Evolutionary conservation across 1,140 invertebrate species (phyloP), one percentile per base, ranked within the genome.

Genomic region (Lasioglossum albipes): DNA sequence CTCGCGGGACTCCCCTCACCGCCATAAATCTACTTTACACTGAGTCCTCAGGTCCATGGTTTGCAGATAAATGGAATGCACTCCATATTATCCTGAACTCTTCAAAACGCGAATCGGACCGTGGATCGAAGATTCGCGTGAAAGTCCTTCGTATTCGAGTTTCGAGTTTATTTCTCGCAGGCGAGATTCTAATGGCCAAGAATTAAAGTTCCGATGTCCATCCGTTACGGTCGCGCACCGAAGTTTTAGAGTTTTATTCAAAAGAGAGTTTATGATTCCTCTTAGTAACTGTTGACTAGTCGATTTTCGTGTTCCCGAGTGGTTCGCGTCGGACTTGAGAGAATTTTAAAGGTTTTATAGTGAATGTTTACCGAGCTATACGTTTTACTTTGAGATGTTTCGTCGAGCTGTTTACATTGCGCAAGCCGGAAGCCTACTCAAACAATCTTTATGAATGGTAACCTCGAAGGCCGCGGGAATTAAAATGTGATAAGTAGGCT

Each of bases 151-250:
- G 0, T 70, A 75, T 67, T 66, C 61, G 16, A 61, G 66, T 75
- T 81, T 70, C 65, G 20, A 59, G 31, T 85, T 83, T 83, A 1
- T 84, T 88, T 88, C 88, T 89, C 88, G 88, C 88, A 45, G 88
- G 88, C 88, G 88, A 89, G 88, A 89, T 88, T 82, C 75, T 86
- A 82, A 75, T 59, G 36, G 45, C 54, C 64, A 54, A 68, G 12
- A 49, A 75, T 20, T 41, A 62, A 27, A 76, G 65, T 42, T 65
- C 54, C 69, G 70, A 84, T 61, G 69, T 78, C 76, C 81, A 81
- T 75, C 70, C 67, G 67, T 75, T 74, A 85, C 71, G 66, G 70
- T 76, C 45, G 13, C 41, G 31, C 22, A n/a, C 62, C n/a, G 36
- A 75, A 42, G 4, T 79, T 79, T 73, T 79, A 65, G 36, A 41